phyloP scores from a whole-genome alignment of 2,113 vertebrate genomes.

The Lepus americanus region DNA sequence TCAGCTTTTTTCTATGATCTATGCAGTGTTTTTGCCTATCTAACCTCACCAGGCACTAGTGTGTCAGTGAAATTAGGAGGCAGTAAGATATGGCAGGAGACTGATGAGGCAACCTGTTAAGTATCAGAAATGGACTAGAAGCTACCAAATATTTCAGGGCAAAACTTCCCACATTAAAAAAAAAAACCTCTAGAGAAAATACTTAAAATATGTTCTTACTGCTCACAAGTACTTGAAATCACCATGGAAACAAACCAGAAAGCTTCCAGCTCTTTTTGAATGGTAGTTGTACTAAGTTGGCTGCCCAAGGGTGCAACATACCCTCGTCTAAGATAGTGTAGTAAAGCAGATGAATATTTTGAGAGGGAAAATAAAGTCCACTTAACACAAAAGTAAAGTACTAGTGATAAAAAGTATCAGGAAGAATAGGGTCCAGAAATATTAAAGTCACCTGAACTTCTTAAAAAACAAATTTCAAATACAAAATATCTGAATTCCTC shows the following conservation, averaged over 20 bases:
- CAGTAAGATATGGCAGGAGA: constrained; percentile 84
- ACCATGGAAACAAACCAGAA: constrained; percentile 66
- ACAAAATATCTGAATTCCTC: constrained; percentile 38
- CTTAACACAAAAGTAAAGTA: constrained; percentile 54
- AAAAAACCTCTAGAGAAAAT: constrained; percentile 58
- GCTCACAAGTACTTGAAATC: constrained; percentile 67
- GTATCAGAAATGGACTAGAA: constrained; percentile 79
- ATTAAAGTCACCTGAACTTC: constrained; percentile 23
- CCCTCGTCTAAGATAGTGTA: constrained; percentile 27
- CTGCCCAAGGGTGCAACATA: background rate
- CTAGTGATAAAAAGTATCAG: background rate
- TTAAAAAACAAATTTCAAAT: constrained; percentile 63
- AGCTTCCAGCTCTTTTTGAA: constrained; percentile 45
- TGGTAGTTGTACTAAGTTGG: background rate
- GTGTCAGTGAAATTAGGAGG: constrained; percentile 83
- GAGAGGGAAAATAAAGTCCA: background rate
- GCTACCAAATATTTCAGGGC: constrained; percentile 66
- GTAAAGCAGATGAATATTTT: constrained; percentile 56
- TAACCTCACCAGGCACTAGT: constrained; percentile 83
- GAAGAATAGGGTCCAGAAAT: constrained; percentile 33
- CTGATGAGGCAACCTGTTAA: constrained; percentile 80
- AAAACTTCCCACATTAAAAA: constrained; percentile 74
- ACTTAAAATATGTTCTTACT: constrained; percentile 61
- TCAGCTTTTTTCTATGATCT: constrained; percentile 84
- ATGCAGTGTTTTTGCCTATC: constrained; percentile 85